Evolutionary conservation across 2,888 invertebrate species (phyloP), one percentile per base, ranked within the genome.

Genomic region (Dilophus febrilis): DNA sequence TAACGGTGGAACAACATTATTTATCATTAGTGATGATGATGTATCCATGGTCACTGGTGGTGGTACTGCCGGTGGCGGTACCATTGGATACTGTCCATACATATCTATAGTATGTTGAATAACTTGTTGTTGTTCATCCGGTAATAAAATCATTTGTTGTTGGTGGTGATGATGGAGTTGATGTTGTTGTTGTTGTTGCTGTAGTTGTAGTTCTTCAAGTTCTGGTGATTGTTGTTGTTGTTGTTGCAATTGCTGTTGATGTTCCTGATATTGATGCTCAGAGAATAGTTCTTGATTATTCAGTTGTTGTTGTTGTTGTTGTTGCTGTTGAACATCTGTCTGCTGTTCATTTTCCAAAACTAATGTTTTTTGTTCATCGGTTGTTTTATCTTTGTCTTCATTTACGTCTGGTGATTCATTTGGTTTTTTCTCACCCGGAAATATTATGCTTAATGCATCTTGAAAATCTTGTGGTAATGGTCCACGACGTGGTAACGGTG

Each of bases 401-500:
- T n/a, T n/a, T n/a, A n/a, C n/a, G 12, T 51, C 48, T 12, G 53
- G 47, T 8, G 12, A 12, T 11, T 11, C 7, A 18, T 10, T 19
- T 11, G 7, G 16, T 19, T 53, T 53, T 28, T 60, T 62, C 17
- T 67, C 66, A 26, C 68, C 67, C 2, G 72, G 72, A 47, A 72
- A 74, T 42, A 74, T 68, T 12, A 72, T 70, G 44, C 71, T 67
- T 5, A 74, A 54, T 2, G 73, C 72, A 47, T 71, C 71, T 47
- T 71, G 69, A 16, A 73, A 58, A 52, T 73, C 73, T 48, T 69
- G 65, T 1, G 72, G 72, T 17, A 73, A 50, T 18, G 66, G 66
- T 32, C 64, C 64, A 31, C 64, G 64, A 2, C 62, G 56, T 7
- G 65, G 59, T 6, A 61, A 50, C 17, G 64, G 61, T 10, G 59